Conservation (phyloP, 2,888 invertebrate species). For the Ochropacha duplaris region DNA sequence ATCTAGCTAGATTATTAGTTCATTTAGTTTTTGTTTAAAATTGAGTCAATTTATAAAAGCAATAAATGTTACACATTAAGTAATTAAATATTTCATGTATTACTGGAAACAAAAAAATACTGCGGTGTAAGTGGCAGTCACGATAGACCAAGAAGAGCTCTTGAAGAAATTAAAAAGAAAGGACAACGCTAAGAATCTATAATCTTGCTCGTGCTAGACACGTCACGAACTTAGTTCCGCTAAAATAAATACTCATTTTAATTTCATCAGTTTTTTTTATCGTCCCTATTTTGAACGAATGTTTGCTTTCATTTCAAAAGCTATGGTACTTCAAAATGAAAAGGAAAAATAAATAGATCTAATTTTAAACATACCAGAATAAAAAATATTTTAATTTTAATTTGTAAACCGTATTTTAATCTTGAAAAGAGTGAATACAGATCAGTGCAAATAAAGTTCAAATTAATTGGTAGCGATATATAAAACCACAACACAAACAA, state of each 20-base stretch:
- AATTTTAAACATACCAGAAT: too few species aligned
- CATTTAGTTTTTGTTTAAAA: too few species aligned
- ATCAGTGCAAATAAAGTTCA: not conserved
- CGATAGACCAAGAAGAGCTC: not conserved
- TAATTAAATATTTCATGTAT: not conserved
- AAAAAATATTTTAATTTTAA: too few species aligned
- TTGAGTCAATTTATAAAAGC: too few species aligned
- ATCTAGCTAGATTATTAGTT: too few species aligned
- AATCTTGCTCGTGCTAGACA: constrained; percentile 1
- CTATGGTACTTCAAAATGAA: too few species aligned
- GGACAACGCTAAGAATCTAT: constrained; percentile 1
- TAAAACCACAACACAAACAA: not conserved
- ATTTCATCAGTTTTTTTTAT: not conserved
- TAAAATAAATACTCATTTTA: not conserved
- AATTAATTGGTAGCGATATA: not conserved
- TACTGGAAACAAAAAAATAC: not conserved
- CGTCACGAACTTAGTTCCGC: constrained; percentile 2
- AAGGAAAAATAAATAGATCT: too few species aligned
- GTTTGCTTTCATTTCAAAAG: not conserved
- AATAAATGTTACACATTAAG: too few species aligned
- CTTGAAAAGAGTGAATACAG: too few species aligned
- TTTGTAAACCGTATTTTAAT: too few species aligned
- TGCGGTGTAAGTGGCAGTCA: not conserved
- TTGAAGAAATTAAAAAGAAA: constrained; percentile 1
- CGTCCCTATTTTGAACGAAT: not conserved